Evolutionary conservation across 1,140 invertebrate species (phyloP), one percentile per base, ranked within the genome.

Genomic region (Notospermus geniculatus): DNA sequence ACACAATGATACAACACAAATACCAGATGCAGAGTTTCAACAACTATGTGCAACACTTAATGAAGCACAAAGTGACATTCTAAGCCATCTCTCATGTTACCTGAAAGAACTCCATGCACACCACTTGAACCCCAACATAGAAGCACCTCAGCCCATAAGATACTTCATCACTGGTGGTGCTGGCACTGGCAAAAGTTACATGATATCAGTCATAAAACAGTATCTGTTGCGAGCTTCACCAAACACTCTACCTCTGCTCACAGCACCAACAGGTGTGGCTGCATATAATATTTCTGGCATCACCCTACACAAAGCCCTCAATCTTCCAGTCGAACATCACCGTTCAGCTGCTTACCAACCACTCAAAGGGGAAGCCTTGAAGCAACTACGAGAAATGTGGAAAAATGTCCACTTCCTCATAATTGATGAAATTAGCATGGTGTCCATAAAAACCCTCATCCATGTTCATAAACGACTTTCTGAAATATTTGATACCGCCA

Each of bases 281-380:
- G 68, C 68, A 19, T 57, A 45, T 55, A 67, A 67, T 56, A 67
- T 67, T 13, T 22, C 60, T 50, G 68, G 68, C 15, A 64, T n/a
- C 54, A 69, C 68, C 28, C 13, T 69, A 0, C 68, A 69, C 32
- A 36, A 36, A 36, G 32, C 32, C 15, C 32, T 36, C 32, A 36
- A 50, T n/a, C 46, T 27, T 50, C 25, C 25, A 5, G 46, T 50
- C n/a, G n/a, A 19, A 50, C n/a, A 50, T n/a, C n/a, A 50, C 25
- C 5, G n/a, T 4, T 50, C 46, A n/a, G 19, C 25, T n/a, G n/a
- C 4, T 36, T 36, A 36, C 32, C 32, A 36, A 36, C 32, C 32
- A 36, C 32, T 36, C 32, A 36, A 36, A 36, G 32, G 32, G 32
- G 32, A 36, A 36, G 15, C 4, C 4, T 36, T 36, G 15, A 15